These are phyloP conservation scores for Tretioscincus oriximinensis DNA, from an alignment of 2,113 vertebrate species.

Conservation along the genomic window DNA sequence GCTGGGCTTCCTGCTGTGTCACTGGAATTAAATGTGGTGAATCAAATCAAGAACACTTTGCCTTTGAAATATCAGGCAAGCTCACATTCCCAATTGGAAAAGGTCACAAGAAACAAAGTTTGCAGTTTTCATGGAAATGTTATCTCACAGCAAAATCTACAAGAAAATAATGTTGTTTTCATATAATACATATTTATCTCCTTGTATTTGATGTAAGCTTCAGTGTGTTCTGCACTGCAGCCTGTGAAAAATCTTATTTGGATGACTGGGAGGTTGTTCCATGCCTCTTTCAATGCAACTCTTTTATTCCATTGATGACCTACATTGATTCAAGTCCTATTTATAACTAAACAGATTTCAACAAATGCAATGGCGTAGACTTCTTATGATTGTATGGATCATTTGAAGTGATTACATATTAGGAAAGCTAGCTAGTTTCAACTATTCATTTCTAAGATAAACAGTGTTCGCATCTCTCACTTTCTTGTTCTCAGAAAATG, in stretches of 20 bases:
- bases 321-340: not conserved
- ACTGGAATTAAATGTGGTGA: conserved; percentile 36
- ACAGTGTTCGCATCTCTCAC: too few species aligned
- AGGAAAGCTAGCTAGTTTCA: not conserved
- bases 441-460: conserved; percentile 4
- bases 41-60: conserved; percentile 9
- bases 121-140: conserved; percentile 4
- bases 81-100: conserved; percentile 18
- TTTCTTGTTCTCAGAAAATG: not conserved
- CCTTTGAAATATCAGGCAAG: not conserved
- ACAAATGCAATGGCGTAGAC: not conserved
- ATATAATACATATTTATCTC: not conserved
- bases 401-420: not conserved
- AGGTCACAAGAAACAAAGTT: conserved; percentile 19
- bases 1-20: conserved; percentile 31
- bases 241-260: too few species aligned
- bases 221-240: too few species aligned
- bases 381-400: not conserved
- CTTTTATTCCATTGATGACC: too few species aligned
- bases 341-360: conserved; percentile 2
- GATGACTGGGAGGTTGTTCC: too few species aligned
- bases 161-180: not conserved
- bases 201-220: too few species aligned
- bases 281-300: too few species aligned
- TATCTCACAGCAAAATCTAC: not conserved